Evolutionary conservation across 1,140 invertebrate genomes (phyloP), one percentile per base, ranked within the genome.

Genomic region (Drosophila nannoptera): DNA sequence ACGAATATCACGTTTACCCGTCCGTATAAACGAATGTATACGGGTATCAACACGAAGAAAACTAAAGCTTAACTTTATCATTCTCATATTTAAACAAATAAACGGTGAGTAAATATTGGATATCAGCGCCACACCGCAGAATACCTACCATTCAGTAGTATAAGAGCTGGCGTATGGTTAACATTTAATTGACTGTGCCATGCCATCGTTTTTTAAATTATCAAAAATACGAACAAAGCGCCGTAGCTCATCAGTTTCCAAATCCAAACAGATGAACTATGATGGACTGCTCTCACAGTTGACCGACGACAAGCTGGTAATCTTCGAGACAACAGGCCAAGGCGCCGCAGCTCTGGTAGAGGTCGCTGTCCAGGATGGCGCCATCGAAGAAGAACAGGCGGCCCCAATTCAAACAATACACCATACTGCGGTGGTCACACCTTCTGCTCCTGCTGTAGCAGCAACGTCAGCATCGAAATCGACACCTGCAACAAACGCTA

Each of bases 251-350:
- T 80, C 73, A 45, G 43, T 55, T 43, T 33, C 63, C 14, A 55
- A 74, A 53, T 16, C 61, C 40, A 63, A 69, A 53, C 83, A 88
- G 87, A 89, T 89, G 87, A 89, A 87, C 84, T 89, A 89, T 87
- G 87, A 89, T 74, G 84, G 75, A 52, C 66, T 89, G 16, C 77
- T 89, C 40, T 87, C 87, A 35, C 77, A 89, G 84, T 72, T 89
- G 73, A 87, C 87, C 58, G 87, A 89, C 22, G 87, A 89, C 16
- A 89, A 88, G 64, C 73, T 89, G 43, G 74, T 69, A 54, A 50
- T 88, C 38, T 89, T 80, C 38, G 78, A 76, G 12, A 49, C 65
- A 33, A 69, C 63, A 11, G 64, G 74, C 31, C 69, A 63, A 5
- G 53, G 54, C 43, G 48, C 33, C 59, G 32, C 59, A 42, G 29